Evolutionary conservation across 2,797 vertebrate species (phyloP), one percentile per base, ranked within the genome.

Genomic region (Cephalopachus bancanus): DNA sequence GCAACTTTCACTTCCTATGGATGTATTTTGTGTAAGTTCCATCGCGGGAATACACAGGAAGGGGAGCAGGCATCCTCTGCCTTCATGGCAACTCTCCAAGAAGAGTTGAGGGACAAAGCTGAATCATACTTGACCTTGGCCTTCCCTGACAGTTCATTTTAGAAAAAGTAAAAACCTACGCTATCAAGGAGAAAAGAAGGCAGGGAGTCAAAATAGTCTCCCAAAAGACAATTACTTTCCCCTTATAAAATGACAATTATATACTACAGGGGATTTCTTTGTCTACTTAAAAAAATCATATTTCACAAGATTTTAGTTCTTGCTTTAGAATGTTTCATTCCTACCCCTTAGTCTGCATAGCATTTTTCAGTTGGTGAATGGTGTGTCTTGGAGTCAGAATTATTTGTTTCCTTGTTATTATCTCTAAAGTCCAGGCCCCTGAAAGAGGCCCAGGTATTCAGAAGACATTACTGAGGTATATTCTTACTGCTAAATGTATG

Each of bases 311-410:
- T 83, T 92, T 94, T 75, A 67, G 76, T 89, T 75, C 49, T 72
- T 91, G 10, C 11, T 72, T 96, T 10, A 62, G n/a, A 88, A 78
- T 64, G 30, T 90, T 85, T 92, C 17, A 37, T 65, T 78, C 37
- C 33, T 85, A 33, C 51, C 14, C 11, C 19, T 53, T 84, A 28
- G 22, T 83, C 44, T 83, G 10, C 51, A 10, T 26, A n/a, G 33
- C 33, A 22, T 95, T 94, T 97, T 94, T 62, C 83, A 95, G 53
- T 69, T 71, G 71, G 33, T 65, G 22, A 53, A 14, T 49, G 1
- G 81, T 33, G 24, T 49, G 3, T 11, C 10, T 74, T 90, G 37
- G 30, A 59, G 9, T 62, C 37, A 51, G 55, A 87, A 72, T 69
- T n/a, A 15, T 26, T 14, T 33, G 60, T 78, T 33, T 64, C 6